Conservation (phyloP, 2,797 vertebrate species). For the Artibeus jamaicensis region DNA sequence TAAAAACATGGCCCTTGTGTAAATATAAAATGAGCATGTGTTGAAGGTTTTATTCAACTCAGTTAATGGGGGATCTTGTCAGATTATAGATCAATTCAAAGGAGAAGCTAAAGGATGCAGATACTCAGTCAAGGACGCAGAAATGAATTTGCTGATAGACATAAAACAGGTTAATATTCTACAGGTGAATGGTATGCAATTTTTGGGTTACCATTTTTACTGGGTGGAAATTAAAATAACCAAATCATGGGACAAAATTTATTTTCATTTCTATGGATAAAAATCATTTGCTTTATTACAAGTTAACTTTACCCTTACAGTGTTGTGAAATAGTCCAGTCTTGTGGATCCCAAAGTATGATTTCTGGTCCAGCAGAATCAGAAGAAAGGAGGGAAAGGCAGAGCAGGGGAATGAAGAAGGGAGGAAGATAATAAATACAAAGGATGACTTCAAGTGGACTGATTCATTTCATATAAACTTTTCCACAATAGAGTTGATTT, state of each 20-base stretch:
- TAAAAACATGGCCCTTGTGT: neutral
- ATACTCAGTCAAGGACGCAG: neutral
- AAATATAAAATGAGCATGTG: neutral
- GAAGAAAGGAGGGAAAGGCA: neutral
- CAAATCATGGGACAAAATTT: neutral
- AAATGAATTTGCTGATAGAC: neutral
- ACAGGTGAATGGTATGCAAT: neutral
- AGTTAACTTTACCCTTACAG: neutral
- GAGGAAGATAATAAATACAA: neutral
- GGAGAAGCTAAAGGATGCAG: neutral
- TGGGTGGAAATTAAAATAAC: neutral
- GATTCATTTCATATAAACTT: neutral
- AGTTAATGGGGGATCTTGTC: neutral
- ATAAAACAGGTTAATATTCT: neutral
- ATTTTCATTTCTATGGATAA: neutral
- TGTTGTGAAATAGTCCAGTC: neutral
- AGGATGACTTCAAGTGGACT: neutral
- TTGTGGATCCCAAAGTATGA: neutral
- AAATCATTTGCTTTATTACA: neutral
- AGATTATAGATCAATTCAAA: neutral
- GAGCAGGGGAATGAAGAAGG: neutral
- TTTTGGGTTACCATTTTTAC: neutral
- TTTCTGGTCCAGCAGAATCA: neutral
- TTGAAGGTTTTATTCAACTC: neutral
- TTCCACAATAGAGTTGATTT: neutral